phyloP scores from a whole-genome alignment of 2,888 invertebrate genomes.

The Stratiomys singularior region DNA sequence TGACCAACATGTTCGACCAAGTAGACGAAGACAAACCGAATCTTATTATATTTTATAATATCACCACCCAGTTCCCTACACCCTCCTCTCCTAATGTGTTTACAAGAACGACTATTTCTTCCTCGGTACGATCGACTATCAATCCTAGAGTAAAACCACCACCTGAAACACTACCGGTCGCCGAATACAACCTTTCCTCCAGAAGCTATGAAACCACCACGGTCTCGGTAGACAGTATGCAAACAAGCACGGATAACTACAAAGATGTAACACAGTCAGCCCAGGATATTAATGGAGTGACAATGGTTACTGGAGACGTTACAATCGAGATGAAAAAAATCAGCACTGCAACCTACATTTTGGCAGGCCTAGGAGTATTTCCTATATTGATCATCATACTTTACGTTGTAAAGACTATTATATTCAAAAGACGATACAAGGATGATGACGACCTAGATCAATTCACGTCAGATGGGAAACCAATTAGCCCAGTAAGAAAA shows the following conservation, averaged over 20 bases:
- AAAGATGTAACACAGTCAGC: conserved; percentile 54
- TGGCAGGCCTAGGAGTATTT: conserved; percentile 71
- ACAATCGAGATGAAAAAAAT: conserved; percentile 71
- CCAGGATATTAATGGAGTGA: conserved; percentile 36
- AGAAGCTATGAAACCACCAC: background rate
- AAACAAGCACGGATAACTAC: conserved; percentile 52
- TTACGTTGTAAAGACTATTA: conserved; percentile 69
- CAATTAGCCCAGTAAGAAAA: conserved; percentile 65
- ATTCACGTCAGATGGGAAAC: conserved; percentile 70
- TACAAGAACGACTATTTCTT: conserved; percentile 67
- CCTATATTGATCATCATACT: conserved; percentile 70
- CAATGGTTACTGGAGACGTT: conserved; percentile 66
- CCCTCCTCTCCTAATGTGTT: conserved; percentile 60
- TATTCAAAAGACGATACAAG: conserved; percentile 66
- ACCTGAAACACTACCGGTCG: conserved; percentile 51
- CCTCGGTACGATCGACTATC: conserved; percentile 64
- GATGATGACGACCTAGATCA: conserved; percentile 71
- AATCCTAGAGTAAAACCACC: conserved; percentile 55
- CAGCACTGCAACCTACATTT: conserved; percentile 71
- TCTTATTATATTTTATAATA: conserved; percentile 63
- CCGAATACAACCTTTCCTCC: conserved; percentile 19
- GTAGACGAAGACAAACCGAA: conserved; percentile 59
- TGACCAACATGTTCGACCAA: conserved; percentile 39
- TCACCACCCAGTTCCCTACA: conserved; percentile 58
- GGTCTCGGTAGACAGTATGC: conserved; percentile 6